Base-by-base conservation (phyloP, 2,888 invertebrate species). In the Harpagoxenus sublaevis region DNA sequence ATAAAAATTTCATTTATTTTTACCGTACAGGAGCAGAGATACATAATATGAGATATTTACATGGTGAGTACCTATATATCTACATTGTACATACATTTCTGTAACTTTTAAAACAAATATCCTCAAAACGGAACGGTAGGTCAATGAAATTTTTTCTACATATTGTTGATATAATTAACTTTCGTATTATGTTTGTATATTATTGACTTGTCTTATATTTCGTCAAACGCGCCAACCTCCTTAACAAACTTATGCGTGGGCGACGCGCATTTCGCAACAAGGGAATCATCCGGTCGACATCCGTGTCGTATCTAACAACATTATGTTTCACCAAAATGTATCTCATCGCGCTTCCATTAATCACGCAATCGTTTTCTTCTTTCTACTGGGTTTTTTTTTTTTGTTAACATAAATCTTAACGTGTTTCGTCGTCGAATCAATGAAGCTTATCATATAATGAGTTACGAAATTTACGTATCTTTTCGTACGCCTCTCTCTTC, bases 391-490 rank as follows among this genome's bases (percentile, higher is more conserved):
- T n/a, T 31, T 51, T 51, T 23, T 15, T 39, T 39, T 5, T n/a
- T 62, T 65, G 8, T 9, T 57, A 62, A 85, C 77, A 75, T 85
- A 68, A 82, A 65, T 51, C 51, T 2, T 15, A 31, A 0, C 9
- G 12, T 35, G 6, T 31, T 66, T 42, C n/a, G 8, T 1, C n/a
- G n/a, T 57, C 63, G 48, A 39, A 81, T 62, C 81, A 42, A 48
- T 23, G 53, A 66, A 60, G 12, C 55, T 55, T 84, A 75, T 71
- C 60, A 15, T 31, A n/a, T 31, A n/a, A 70, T 6, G 18, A 39
- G 35, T 88, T 88, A 81, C 55, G 83, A 87, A 85, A 88, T 39
- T 39, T 15, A 39, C 31, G 12, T 83, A 86, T 87, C 88, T 65
- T 35, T 4, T n/a, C 31, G 15, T 78, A 55, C 71, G 81, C 73